These are phyloP conservation scores for Knipowitschia caucasica DNA, from an alignment of 2,797 vertebrate species.

Conservation along the genomic window DNA sequence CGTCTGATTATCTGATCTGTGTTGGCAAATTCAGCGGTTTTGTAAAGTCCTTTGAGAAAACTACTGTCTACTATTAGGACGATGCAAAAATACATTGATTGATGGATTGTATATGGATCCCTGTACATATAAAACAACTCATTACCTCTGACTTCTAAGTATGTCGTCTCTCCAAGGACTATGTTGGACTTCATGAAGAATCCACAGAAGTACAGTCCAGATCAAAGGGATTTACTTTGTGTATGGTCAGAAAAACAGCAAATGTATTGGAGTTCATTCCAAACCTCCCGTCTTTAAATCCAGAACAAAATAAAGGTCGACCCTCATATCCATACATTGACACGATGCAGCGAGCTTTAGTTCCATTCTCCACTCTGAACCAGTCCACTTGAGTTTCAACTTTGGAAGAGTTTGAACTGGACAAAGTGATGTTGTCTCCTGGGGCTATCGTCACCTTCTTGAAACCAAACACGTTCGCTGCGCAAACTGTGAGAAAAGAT, in stretches of 20 bases:
- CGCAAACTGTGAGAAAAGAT: no score
- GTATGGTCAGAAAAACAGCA: conserved; percentile 32
- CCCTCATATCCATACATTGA: accelerated
- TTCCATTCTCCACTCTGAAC: conserved; percentile 31
- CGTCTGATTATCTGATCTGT: no score
- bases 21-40: no score
- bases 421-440: conserved; percentile 23
- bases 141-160: conserved; percentile 19
- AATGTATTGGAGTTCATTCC: conserved; percentile 22
- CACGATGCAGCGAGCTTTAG: conserved; percentile 24
- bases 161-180: not conserved
- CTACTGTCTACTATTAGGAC: no score
- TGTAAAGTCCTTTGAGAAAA: no score
- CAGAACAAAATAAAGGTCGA: not conserved
- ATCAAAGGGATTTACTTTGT: conserved; percentile 20
- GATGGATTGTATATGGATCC: no score
- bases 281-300: conserved; percentile 18
- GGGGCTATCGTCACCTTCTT: not conserved
- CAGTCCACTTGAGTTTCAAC: conserved; percentile 17
- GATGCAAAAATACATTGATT: no score
- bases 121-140: no score
- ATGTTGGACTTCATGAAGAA: not conserved
- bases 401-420: conserved; percentile 29
- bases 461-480: no score
- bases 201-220: conserved; percentile 55